Conservation (phyloP, 2,113 vertebrate species). For the Chlamydotis undulata region DNA sequence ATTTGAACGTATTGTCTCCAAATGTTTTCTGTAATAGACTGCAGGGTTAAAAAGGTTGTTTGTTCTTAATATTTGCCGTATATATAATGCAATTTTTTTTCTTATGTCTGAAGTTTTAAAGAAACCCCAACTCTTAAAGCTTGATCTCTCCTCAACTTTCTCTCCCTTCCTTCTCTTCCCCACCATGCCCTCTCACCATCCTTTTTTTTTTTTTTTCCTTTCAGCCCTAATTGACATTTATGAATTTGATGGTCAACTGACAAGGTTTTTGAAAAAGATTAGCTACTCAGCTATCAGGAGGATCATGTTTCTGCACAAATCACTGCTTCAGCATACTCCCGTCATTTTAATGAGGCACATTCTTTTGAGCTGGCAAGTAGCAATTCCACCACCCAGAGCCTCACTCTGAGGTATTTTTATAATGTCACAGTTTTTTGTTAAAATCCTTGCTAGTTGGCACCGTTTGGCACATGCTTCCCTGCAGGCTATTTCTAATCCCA, state of each 20-base stretch:
- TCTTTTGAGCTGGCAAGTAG: constrained; percentile 60
- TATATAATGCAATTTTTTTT: not conserved
- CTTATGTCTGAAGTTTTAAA: not conserved
- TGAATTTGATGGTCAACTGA: constrained; percentile 44
- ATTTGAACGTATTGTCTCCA: not conserved
- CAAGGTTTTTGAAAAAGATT: constrained; percentile 35
- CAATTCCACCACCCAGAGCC: constrained; percentile 53
- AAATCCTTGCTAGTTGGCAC: constrained; percentile 69
- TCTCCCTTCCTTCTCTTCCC: not conserved
- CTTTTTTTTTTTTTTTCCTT: not conserved
- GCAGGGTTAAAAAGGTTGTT: not conserved
- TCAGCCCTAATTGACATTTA: constrained; percentile 17
- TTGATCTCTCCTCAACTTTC: accelerated
- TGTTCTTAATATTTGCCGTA: not conserved
- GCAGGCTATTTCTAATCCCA: constrained; percentile 74
- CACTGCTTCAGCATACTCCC: not conserved
- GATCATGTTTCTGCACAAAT: constrained; percentile 52
- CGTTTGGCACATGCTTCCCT: constrained; percentile 66
- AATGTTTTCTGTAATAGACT: not conserved
- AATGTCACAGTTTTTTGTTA: constrained; percentile 70
- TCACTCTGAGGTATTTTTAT: constrained; percentile 72
- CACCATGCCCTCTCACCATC: not conserved
- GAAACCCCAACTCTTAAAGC: not conserved
- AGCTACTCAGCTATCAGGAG: constrained; percentile 38
- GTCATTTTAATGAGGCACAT: constrained; percentile 65